Base-by-base conservation (phyloP, 2,113 vertebrate species). In the Gambusia affinis region DNA sequence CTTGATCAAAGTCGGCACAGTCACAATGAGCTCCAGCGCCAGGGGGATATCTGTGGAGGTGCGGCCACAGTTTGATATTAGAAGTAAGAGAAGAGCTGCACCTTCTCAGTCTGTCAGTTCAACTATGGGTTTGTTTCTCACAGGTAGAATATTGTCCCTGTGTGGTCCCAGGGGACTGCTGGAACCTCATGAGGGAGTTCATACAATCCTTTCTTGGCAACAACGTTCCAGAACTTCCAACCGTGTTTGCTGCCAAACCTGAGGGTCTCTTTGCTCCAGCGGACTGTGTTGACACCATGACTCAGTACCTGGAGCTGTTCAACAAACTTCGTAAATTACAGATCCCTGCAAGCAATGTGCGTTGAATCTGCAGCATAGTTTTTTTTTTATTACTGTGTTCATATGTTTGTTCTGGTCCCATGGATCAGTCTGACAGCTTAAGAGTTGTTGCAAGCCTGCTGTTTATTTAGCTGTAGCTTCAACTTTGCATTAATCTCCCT, bases 111-210 rank as follows among this genome's bases (percentile, higher is more conserved):
- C 39, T 15, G 66, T 70, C 12, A 12, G 4, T 67, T 42, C 72
- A 37, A 81, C 37, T 72, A 11, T 15, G 12, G 29, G 8, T 63
- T 54, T 74, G n/a, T 87, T 57, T 66, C 88, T 33, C 62, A 60
- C 86, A 99, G 98, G 97, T 98, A 89, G 98, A 99, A 71, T 99
- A 99, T 83, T 97, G 97, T 67, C 96, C 98, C 1, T 98, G 97
- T 29, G 96, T 98, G 76, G 94, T 99, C n/a, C 95, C 98, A 71
- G 96, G 94, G 1, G 98, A 99, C 91, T 99, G 97, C 91, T 99
- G 97, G 97, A 99, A 95, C 90, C 95, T 99, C 69, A 94, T 98
- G 63, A 95, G 97, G 70, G 98, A 99, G 91, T 99, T 98, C 90
- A 96, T 98, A 92, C 97, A 98, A 88, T 97, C 95, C 64, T 98